phyloP scores from a whole-genome alignment of 2,888 invertebrate genomes.

The Sphaerophoria rueppellii region DNA sequence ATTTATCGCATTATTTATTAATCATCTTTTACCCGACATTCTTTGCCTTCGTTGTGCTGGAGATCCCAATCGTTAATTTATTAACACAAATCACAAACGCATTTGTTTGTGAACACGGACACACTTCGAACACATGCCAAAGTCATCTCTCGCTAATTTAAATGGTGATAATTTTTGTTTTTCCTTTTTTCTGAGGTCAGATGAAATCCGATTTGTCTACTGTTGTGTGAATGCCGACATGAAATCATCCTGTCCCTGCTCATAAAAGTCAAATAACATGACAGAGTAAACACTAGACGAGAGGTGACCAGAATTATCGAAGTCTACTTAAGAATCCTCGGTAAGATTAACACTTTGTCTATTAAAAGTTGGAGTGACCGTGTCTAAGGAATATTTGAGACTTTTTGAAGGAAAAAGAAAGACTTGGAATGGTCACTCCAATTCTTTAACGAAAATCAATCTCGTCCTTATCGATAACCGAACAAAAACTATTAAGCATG shows the following conservation, averaged over 20 bases:
- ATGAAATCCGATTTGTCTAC: conserved; percentile 64
- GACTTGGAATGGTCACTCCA: too few relatives aligned
- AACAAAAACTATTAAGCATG: too few relatives aligned
- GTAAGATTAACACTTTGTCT: too few relatives aligned
- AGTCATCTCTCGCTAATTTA: conserved; percentile 39
- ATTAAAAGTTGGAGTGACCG: too few relatives aligned
- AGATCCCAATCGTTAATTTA: too few relatives aligned
- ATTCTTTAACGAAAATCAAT: too few relatives aligned
- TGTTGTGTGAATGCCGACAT: conserved; percentile 47
- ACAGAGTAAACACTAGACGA: not conserved
- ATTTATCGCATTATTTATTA: conserved; percentile 71
- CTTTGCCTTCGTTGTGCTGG: too few relatives aligned
- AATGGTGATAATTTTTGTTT: conserved; percentile 38
- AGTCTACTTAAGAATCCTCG: too few relatives aligned
- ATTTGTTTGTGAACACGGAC: conserved; percentile 7
- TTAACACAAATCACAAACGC: conserved; percentile 49
- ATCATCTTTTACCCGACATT: conserved; percentile 15
- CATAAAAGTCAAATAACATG: conserved; percentile 22
- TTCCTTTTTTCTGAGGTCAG: conserved; percentile 26
- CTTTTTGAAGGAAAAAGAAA: too few relatives aligned
- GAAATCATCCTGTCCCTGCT: conserved; percentile 38
- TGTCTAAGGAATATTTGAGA: too few relatives aligned
- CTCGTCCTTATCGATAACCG: too few relatives aligned
- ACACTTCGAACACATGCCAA: conserved; percentile 26
- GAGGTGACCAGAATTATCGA: conserved; percentile 5